phyloP scores from a whole-genome alignment of 2,888 invertebrate genomes.

The Rhingia rostrata region DNA sequence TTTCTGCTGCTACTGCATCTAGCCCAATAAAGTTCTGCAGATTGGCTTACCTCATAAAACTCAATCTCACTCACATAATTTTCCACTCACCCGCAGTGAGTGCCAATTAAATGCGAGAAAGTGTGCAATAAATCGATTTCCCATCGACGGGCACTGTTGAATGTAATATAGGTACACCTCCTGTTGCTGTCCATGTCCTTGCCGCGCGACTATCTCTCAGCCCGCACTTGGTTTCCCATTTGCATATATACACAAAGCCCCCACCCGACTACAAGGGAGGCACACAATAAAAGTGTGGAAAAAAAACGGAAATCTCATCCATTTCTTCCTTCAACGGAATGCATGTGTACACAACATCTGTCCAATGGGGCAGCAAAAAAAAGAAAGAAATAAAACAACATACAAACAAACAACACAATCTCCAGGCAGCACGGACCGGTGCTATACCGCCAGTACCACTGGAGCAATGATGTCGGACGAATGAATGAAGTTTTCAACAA shows the following conservation, averaged over 20 bases:
- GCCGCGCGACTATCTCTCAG: conserved; percentile 51
- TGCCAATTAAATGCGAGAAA: conserved; percentile 74
- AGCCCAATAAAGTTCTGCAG: conserved; percentile 30
- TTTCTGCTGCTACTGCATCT: conserved; percentile 10
- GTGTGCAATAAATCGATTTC: conserved; percentile 74
- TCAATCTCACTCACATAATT: conserved; percentile 74
- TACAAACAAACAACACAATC: conserved; percentile 59
- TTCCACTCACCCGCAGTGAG: conserved; percentile 74
- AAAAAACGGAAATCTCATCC: conserved; percentile 65
- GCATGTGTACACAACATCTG: conserved; percentile 73
- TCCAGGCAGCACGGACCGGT: conserved; percentile 5
- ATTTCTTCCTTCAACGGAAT: conserved; percentile 63
- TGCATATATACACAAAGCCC: conserved; percentile 48
- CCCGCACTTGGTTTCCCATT: conserved; percentile 53
- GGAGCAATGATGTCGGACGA: conserved; percentile 59
- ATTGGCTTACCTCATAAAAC: conserved; percentile 72
- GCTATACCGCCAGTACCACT: not conserved
- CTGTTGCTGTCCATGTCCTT: conserved; percentile 22
- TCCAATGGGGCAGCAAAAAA: conserved; percentile 54
- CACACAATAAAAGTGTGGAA: not conserved
- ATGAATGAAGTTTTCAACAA: conserved; percentile 74
- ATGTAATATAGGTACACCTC: conserved; percentile 55
- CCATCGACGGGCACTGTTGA: conserved; percentile 54
- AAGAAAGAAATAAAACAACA: too few species aligned
- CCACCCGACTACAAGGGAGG: conserved; percentile 17